Evolutionary conservation across 2,888 invertebrate genomes (phyloP).

Genomic region (Oscheius sp.): DNA sequence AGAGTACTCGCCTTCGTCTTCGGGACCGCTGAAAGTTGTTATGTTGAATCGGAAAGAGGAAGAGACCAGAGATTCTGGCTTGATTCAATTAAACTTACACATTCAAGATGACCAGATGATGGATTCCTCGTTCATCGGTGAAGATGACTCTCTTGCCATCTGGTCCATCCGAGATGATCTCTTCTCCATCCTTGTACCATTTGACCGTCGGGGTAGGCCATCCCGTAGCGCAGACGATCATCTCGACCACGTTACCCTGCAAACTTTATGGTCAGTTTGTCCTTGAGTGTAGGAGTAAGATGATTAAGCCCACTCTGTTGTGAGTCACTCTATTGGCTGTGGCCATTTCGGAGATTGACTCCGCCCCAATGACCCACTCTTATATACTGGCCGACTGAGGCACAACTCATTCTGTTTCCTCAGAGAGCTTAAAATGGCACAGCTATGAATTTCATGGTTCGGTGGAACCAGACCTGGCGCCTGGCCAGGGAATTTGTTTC

Average conservation of each 20-base stretch:
- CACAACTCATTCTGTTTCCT: neutral
- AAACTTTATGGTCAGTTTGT: constrained; percentile 2
- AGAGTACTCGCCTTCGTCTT: constrained; percentile 73
- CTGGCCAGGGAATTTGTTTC: neutral
- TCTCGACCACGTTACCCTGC: constrained; percentile 73
- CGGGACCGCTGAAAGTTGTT: constrained; percentile 51
- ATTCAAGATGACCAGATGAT: constrained; percentile 71
- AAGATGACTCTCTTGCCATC: constrained; percentile 67
- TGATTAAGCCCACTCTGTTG: neutral
- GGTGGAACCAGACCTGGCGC: neutral
- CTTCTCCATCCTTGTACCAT: constrained; percentile 74
- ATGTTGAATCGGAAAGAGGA: neutral
- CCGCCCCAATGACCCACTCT: constrained; percentile 9
- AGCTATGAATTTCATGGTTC: neutral
- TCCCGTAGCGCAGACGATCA: constrained; percentile 74
- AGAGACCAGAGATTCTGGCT: neutral
- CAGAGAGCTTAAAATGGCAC: constrained; percentile 9
- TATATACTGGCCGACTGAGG: neutral
- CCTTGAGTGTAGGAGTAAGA: constrained; percentile 8
- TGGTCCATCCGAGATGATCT: constrained; percentile 64
- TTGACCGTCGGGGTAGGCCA: constrained; percentile 74
- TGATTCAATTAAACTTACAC: constrained; percentile 37
- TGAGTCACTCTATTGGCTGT: constrained; percentile 13
- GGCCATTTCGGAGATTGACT: constrained; percentile 19
- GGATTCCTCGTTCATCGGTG: constrained; percentile 72